Evolutionary conservation across 2,797 vertebrate species (phyloP), one percentile per base, ranked within the genome.

Genomic region (Miichthys miiuy): DNA sequence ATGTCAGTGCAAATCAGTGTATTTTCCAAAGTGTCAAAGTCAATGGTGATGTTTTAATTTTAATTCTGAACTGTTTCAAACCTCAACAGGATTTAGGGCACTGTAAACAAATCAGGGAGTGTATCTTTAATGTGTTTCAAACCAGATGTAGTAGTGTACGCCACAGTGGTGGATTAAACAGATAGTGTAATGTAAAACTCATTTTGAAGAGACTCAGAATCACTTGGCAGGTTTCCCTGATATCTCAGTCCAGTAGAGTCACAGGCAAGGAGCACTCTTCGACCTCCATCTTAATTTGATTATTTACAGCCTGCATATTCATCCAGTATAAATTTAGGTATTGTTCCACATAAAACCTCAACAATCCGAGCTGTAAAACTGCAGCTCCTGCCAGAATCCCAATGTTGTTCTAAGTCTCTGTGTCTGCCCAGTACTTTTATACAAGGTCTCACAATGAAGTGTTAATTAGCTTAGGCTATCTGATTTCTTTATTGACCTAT

Each of bases 391-490:
- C 17, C 34, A 12, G 6, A 9, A 47, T 23, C 42, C 55, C 21
- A 34, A 0, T 23, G 38, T 55, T 41, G n/a, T 16, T 50, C 6
- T 20, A 5, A 30, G 64, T 21, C 10, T 0, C 44, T 18, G 7
- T 6, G 14, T 48, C 50, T 12, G 14, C 13, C 12, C n/a, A n/a
- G 18, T 3, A 0, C 11, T 27, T 48, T 73, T 11, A 23, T 3
- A 38, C 16, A 16, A 47, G 44, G 14, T 62, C 55, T 46, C 42
- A 52, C 42, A 20, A 46, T 44, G 13, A 34, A 42, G 55, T 16
- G 20, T 56, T 74, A 74, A 80, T 80, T 52, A 67, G 50, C 46
- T 21, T 6, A n/a, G 20, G 21, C 51, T 48, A 27, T 82, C 55
- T 58, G 14, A 30, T 52, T 58, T 47, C 50, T 68, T 71, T 51